Percentiles rank a stretch among this genome's conserved stretches.
Conservation (phyloP, 2,888 invertebrate genomes). For the Drosophila sordidapex region DNA sequence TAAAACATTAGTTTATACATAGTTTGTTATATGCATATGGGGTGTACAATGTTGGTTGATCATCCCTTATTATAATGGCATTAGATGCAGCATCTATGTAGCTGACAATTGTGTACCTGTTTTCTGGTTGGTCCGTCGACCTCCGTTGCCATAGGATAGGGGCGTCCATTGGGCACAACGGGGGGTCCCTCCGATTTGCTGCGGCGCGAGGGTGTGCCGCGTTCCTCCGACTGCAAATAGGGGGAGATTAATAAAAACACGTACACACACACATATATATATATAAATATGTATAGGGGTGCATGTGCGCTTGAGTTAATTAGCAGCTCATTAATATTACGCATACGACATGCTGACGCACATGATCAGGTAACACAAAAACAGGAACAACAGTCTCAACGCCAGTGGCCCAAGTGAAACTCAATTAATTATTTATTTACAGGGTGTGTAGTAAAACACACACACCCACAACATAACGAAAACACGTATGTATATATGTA, state of each 20-base stretch:
- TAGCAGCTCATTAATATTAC: constrained; percentile 75
- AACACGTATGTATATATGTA: neutral
- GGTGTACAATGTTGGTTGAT: constrained; percentile 24
- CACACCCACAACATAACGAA: neutral
- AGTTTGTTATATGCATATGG: constrained; percentile 20
- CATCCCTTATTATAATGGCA: constrained; percentile 25
- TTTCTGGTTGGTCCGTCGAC: constrained; percentile 83
- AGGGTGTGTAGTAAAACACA: constrained; percentile 45
- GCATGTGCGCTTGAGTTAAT: constrained; percentile 53
- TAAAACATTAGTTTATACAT: constrained; percentile 15
- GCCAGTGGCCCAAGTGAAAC: constrained; percentile 31
- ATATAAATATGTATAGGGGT: neutral
- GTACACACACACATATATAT: neutral
- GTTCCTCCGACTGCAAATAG: constrained; percentile 89
- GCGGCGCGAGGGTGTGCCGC: constrained; percentile 89
- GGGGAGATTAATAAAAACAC: constrained; percentile 1
- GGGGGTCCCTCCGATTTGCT: constrained; percentile 92
- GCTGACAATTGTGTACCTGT: constrained; percentile 82
- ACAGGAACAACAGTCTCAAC: constrained; percentile 7
- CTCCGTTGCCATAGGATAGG: constrained; percentile 83
- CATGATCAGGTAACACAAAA: constrained; percentile 53
- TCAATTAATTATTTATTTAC: constrained; percentile 74
- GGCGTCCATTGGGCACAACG: constrained; percentile 84
- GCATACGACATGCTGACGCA: constrained; percentile 68
- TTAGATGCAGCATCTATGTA: constrained; percentile 21